These are phyloP conservation scores for Archips xylosteana DNA, from an alignment of 2,888 invertebrate species.

Conservation along the genomic window DNA sequence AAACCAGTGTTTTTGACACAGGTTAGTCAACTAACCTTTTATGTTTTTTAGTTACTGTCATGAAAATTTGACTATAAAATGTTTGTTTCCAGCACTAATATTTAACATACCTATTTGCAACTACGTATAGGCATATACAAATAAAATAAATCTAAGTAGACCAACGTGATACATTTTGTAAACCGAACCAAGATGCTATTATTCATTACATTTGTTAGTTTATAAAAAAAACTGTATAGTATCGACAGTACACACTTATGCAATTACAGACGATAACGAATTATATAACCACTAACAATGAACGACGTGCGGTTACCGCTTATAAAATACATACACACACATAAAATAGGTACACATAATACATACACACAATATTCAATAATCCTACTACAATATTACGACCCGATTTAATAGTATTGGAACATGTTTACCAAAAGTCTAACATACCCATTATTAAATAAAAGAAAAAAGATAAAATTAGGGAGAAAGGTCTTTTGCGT, in stretches of 20 bases:
- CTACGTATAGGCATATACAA: background rate
- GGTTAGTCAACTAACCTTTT: background rate
- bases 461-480: background rate
- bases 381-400: background rate
- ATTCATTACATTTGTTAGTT: background rate
- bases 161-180: background rate
- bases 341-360: background rate
- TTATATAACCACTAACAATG: slow-evolving; percentile 45
- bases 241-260: slow-evolving; percentile 3
- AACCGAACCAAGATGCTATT: background rate
- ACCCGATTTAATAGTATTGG: background rate
- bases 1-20: background rate
- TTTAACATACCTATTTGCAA: too few relatives aligned
- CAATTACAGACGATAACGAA: slow-evolving; percentile 15
- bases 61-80: too few relatives aligned
- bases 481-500: background rate
- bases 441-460: background rate
- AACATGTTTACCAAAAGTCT: background rate
- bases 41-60: background rate
- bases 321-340: slow-evolving; percentile 15
- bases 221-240: background rate
- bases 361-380: background rate
- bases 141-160: background rate
- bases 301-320: slow-evolving; percentile 46
- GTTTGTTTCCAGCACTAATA: too few relatives aligned